These are phyloP conservation scores for Neotoma lepida DNA, from an alignment of 2,113 vertebrate species.

Conservation along the genomic window DNA sequence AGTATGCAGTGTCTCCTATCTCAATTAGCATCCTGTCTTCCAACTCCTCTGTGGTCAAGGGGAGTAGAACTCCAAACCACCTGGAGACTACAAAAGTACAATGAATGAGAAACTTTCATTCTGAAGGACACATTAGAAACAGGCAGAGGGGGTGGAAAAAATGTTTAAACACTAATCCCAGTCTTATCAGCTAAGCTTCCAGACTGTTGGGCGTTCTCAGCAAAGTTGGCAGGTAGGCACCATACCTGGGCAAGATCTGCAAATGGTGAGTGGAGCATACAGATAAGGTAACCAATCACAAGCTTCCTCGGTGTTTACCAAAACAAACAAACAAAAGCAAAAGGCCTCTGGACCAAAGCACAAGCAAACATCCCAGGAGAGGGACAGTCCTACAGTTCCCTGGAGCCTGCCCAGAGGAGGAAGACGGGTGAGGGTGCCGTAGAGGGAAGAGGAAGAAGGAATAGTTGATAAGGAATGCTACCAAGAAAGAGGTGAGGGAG, in stretches of 20 bases:
- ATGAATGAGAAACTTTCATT: conserved; percentile 21
- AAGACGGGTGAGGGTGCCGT: no score
- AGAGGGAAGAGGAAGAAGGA: background rate
- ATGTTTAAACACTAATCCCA: conserved; percentile 35
- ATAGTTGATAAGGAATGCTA: background rate
- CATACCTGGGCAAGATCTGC: background rate
- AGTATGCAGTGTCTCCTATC: background rate
- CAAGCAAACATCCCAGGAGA: background rate
- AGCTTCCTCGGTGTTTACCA: conserved; percentile 35
- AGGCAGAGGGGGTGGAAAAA: background rate
- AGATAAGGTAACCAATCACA: conserved; percentile 20
- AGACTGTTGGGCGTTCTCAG: background rate
- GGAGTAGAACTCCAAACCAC: background rate
- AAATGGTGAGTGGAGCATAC: conserved; percentile 1
- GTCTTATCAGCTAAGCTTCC: conserved; percentile 41
- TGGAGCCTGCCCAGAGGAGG: background rate
- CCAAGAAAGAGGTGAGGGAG: background rate
- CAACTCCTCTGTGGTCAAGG: background rate
- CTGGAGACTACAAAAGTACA: background rate
- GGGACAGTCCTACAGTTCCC: background rate
- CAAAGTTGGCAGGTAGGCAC: background rate
- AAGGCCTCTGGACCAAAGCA: conserved; percentile 16
- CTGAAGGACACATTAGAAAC: background rate
- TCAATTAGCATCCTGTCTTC: background rate
- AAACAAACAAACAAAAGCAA: background rate